phyloP scores from a whole-genome alignment of 2,113 vertebrate genomes.

The Epinephelus moara region DNA sequence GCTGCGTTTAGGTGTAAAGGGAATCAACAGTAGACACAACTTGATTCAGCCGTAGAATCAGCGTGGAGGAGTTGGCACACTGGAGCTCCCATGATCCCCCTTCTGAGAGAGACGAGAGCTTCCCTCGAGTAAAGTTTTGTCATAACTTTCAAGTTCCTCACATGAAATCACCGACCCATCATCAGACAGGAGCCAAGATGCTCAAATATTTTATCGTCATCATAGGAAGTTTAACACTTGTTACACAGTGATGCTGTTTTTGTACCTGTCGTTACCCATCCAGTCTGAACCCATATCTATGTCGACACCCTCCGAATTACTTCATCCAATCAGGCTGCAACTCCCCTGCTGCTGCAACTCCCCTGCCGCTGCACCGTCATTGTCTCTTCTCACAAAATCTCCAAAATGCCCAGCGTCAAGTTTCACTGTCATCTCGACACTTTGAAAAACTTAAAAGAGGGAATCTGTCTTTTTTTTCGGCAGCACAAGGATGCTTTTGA shows the following conservation, averaged over 20 bases:
- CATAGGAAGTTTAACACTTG: not conserved
- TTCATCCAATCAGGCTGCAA: not conserved
- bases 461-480: constrained; percentile 14
- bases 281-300: not conserved
- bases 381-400: not conserved
- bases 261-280: not conserved
- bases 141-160: not conserved
- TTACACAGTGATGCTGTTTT: not conserved
- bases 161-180: not conserved
- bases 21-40: constrained; percentile 5
- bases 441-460: constrained; percentile 7
- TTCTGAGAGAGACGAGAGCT: constrained; percentile 9
- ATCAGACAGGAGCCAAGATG: not conserved
- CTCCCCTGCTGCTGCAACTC: not conserved
- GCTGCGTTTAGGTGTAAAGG: not conserved
- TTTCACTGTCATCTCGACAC: not conserved
- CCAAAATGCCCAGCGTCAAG: not conserved
- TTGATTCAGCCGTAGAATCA: constrained; percentile 18
- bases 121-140: constrained; percentile 20
- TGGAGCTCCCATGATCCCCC: constrained; percentile 18
- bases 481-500: constrained; percentile 19
- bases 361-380: not conserved
- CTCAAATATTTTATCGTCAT: not conserved
- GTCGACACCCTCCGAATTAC: not conserved
- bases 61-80: constrained; percentile 12